Conservation (phyloP, 2,113 vertebrate genomes). For the Tauraco erythrolophus region DNA sequence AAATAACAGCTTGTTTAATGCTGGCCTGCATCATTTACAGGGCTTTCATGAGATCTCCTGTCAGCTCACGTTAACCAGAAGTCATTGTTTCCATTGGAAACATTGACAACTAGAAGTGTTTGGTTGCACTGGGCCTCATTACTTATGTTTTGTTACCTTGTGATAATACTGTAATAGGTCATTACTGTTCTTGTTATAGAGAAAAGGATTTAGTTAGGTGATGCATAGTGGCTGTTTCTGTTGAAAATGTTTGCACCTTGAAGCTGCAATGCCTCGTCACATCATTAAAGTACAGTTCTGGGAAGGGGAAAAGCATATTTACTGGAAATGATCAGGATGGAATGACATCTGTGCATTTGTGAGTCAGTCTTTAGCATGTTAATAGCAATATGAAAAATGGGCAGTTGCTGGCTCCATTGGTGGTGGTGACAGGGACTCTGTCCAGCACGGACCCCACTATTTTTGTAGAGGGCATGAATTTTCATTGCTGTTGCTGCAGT, state of each 20-base stretch:
- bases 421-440: not conserved
- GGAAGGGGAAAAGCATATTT: slow-evolving; percentile 2
- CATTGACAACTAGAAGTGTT: slow-evolving; percentile 41
- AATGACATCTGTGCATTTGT: not conserved
- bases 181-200: slow-evolving; percentile 66
- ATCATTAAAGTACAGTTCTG: slow-evolving; percentile 33
- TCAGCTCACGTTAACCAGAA: slow-evolving; percentile 61
- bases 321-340: not conserved
- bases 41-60: slow-evolving; percentile 45
- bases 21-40: not conserved
- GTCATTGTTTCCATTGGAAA: slow-evolving; percentile 63
- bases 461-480: not conserved
- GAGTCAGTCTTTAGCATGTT: slow-evolving; percentile 6
- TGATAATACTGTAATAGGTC: slow-evolving; percentile 71
- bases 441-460: not conserved
- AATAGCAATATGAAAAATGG: slow-evolving; percentile 6
- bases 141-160: slow-evolving; percentile 67
- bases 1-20: slow-evolving; percentile 45
- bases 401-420: not conserved
- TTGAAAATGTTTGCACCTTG: slow-evolving; percentile 38
- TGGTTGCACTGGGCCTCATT: slow-evolving; percentile 73
- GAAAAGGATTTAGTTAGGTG: slow-evolving; percentile 58
- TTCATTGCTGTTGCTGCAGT: not conserved
- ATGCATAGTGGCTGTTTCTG: slow-evolving; percentile 46
- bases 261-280: not conserved